Base-by-base conservation (phyloP, 2,888 invertebrate genomes). In the Himalopsyche japonica region DNA sequence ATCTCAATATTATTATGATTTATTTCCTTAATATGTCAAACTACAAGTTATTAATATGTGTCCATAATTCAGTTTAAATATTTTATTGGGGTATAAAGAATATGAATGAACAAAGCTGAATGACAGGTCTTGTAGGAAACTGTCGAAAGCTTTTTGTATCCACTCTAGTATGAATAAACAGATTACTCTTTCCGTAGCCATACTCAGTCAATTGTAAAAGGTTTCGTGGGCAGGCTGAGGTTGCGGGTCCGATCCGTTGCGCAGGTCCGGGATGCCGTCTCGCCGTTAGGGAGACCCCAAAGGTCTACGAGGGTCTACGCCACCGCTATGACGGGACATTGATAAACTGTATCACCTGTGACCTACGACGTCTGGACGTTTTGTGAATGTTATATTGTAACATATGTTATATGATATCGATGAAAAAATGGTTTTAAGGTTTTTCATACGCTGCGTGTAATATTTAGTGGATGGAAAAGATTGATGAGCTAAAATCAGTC, bases 251-350 rank as follows among this genome's bases (percentile, higher is more conserved):
- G 57, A 24, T 27, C 77, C 78, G 78, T 82, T 82, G 82, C 15
- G 82, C 47, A 34, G 82, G 82, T 82, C 82, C 43, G 82, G 82
- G 81, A 47, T 32, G 43, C 82, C 27, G 78, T 77, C 77, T 30
- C 48, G 77, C 82, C 77, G n/a, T 57, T 57, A 10, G 57, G 20
- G 57, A 24, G 57, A 57, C 57, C 49, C 20, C 24, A 57, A 57
- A 57, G 80, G 80, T 80, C 80, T 80, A 80, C 80, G 34, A 82
- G 82, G 82, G 82, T 82, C 82, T 78, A 78, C 77, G 82, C 27
- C 32, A 76, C 4, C 76, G 64, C 76, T 81, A 37, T 76, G 81
- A 37, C 18, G 57, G 81, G 81, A 81, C 81, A 81, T 47, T 81
- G 64, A 64, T 70, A 64, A 81, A 81, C 57, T 12, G 20, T n/a